Evolutionary conservation across 2,797 vertebrate species (phyloP).

Genomic region (Paramormyrops hopkinsi): DNA sequence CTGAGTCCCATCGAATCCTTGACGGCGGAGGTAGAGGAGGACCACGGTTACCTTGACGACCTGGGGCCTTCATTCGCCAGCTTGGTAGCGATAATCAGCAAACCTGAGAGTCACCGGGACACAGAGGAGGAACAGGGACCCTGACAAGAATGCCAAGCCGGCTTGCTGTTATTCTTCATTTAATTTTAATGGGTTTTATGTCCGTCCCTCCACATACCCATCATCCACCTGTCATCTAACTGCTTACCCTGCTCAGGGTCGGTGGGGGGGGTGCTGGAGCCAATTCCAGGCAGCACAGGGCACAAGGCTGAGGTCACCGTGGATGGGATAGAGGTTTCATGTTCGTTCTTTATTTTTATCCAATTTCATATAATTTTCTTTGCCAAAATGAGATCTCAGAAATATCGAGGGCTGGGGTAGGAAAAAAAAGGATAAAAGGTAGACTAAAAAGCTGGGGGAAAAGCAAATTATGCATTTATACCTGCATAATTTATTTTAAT

Average conservation of each 20-base stretch:
- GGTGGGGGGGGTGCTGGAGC: neutral
- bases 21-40: slow-evolving; percentile 74
- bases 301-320: neutral
- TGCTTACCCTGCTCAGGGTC: neutral
- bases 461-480: neutral
- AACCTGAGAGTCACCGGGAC: slow-evolving; percentile 66
- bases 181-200: neutral
- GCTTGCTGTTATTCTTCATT: neutral
- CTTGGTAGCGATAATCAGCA: slow-evolving; percentile 86
- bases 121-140: neutral
- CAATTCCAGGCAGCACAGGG: neutral
- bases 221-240: neutral
- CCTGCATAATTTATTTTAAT: slow-evolving; percentile 2
- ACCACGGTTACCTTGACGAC: slow-evolving; percentile 85
- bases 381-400: neutral
- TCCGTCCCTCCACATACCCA: neutral
- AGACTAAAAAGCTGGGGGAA: neutral
- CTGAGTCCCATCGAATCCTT: slow-evolving; percentile 90
- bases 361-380: neutral
- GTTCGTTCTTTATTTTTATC: neutral
- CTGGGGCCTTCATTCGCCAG: slow-evolving; percentile 95
- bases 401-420: neutral
- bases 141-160: neutral
- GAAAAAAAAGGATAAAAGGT: neutral
- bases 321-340: neutral